phyloP scores from a whole-genome alignment of 2,113 vertebrate genomes.

The Colinus virginianus region DNA sequence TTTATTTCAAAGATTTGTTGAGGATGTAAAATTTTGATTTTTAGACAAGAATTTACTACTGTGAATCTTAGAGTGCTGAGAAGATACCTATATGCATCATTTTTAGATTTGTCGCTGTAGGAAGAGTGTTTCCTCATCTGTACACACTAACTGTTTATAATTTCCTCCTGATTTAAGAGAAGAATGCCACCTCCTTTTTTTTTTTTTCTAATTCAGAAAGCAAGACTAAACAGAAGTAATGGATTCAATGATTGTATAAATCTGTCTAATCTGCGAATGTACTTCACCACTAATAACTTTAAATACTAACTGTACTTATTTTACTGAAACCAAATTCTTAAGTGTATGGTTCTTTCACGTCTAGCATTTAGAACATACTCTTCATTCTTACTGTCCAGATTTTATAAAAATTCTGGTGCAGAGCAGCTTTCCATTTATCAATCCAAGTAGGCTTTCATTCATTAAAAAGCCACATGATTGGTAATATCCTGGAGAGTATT shows the following conservation, averaged over 20 bases:
- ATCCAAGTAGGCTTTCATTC: not conserved
- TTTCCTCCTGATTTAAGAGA: not conserved
- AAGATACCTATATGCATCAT: not conserved
- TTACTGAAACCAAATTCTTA: slow-evolving; percentile 21
- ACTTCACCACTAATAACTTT: slow-evolving; percentile 57
- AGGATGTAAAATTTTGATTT: not conserved
- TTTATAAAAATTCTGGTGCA: not conserved
- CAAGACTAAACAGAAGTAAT: slow-evolving; percentile 17
- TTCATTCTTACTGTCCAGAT: slow-evolving; percentile 9
- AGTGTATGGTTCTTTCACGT: not conserved
- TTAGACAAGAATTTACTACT: not conserved
- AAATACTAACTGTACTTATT: slow-evolving; percentile 70
- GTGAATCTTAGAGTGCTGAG: not conserved
- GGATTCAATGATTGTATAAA: not conserved
- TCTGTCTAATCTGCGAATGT: slow-evolving; percentile 33
- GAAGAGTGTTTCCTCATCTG: not conserved
- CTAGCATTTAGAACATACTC: slow-evolving; percentile 53
- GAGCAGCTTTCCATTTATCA: not conserved
- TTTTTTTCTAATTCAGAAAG: not conserved
- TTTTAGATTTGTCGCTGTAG: not conserved
- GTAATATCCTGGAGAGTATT: not conserved
- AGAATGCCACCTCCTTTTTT: not conserved
- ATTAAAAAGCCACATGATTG: not conserved
- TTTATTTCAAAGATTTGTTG: not conserved
- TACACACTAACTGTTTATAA: not conserved